Evolutionary conservation across 2,888 invertebrate species (phyloP), one percentile per base, ranked within the genome.

Genomic region (Corbicula japonica): DNA sequence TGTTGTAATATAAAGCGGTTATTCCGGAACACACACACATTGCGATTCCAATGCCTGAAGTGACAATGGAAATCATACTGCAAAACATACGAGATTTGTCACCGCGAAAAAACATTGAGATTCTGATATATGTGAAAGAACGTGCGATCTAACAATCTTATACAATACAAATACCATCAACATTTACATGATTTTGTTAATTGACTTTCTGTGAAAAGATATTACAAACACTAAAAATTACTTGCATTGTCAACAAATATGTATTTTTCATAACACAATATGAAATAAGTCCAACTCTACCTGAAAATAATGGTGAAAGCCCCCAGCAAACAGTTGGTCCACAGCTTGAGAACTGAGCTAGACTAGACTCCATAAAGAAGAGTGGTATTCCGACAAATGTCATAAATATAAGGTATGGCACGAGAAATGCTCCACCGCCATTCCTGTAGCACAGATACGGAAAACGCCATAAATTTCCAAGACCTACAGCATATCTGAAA

Each of bases 391-490:
- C 93, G 12, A 92, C 89, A 12, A 92, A 78, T 2, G 88, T 62
- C 87, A 93, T 86, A 89, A 92, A 92, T 44, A 93, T 81, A 5
- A 88, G 68, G 76, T 92, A 93, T 0, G 93, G 93, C 8, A 93
- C 87, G 28, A 93, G 87, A 75, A 93, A 93, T 5, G 93, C 93
- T 23, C 93, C 93, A 26, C 92, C 92, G 5, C 92, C 92, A 74
- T 91, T 91, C 23, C 84, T 65, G 86, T 91, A 92, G 75, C 91
- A 92, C 44, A 92, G 85, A 83, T 95, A 95, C 2, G 95, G 95
- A 92, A 96, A 96, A 74, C 95, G 92, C 95, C 95, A 96, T 23
- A 96, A 93, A 86, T 92, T 92, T 0, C 92, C 91, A 23, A 92
- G 85, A 0, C 92, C 92, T 8, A 91, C 91, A 4, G 90, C 89